Base-by-base conservation (phyloP, 2,888 invertebrate species). In the Nephrotoma flavescens region DNA sequence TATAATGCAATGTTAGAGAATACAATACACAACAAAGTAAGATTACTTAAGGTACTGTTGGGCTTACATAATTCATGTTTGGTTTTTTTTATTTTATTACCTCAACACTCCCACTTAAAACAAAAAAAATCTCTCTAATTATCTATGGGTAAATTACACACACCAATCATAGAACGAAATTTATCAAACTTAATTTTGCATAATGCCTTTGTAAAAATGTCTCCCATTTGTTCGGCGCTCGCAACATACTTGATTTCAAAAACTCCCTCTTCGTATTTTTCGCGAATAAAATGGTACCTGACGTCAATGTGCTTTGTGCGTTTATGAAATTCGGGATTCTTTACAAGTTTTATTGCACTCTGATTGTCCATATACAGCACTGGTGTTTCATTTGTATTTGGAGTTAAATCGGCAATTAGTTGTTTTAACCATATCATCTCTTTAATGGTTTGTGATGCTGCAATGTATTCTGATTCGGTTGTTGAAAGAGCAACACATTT, bases 351-450 rank as follows among this genome's bases (percentile, higher is more conserved):
- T 42, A 88, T 88, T 4, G 89, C 89, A 45, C 89, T 88, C 86
- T 88, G 87, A 86, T 89, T 89, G 86, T 89, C 89, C 83, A 89
- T 87, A n/a, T 87, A 83, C 7, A 89, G 15, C 12, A 86, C 86
- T 15, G 88, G 88, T 9, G 88, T 11, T 12, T 47, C 47, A 11
- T 47, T 12, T 47, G 47, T 47, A 47, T 3, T 31, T 31, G 31
- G 47, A 47, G n/a, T 12, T 47, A 83, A 7, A n/a, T 83, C 83
- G 12, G 11, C 15, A 9, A 83, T 7, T 15, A 83, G 15, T 83
- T 83, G 83, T 83, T 87, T 89, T 89, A 6, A 89, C 89, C 19
- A 90, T 89, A 11, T 90, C 88, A 83, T 89, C n/a, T 11, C 31
- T 31, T 31, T 31, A 31, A 31, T 31, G 31, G 31, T 71, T 71